Percentiles rank a stretch among this genome's conserved stretches.
Conservation (phyloP, 2,797 vertebrate species). For the Podarcis siculus region DNA sequence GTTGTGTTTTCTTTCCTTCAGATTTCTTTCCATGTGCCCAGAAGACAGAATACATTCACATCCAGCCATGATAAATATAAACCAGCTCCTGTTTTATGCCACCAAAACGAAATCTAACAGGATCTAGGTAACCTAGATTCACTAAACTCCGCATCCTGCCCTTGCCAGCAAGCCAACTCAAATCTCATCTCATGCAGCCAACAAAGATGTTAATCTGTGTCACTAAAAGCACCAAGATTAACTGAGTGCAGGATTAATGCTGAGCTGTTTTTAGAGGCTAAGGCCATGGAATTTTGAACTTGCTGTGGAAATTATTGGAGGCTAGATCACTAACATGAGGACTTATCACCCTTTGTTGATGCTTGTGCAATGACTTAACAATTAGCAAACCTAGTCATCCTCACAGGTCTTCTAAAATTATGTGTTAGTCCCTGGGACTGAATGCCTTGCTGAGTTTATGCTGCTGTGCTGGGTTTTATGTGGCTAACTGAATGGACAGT, state of each 20-base stretch:
- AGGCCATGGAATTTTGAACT: constrained; percentile 31
- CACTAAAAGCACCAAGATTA: constrained; percentile 46
- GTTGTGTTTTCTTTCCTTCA: background rate
- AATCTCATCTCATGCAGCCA: constrained; percentile 44
- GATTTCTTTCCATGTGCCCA: background rate
- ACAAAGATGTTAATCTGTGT: constrained; percentile 54
- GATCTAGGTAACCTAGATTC: constrained; percentile 49
- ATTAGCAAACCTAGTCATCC: no score
- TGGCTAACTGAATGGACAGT: no score
- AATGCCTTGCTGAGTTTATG: no score
- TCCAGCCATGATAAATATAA: constrained; percentile 33
- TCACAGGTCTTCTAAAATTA: no score
- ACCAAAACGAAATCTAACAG: constrained; percentile 41
- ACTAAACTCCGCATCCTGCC: background rate
- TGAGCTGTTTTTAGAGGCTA: constrained; percentile 50
- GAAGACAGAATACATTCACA: background rate
- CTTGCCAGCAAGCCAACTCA: constrained; percentile 14
- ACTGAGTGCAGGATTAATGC: constrained; percentile 48
- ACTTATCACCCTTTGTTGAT: background rate
- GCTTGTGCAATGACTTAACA: no score
- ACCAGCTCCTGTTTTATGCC: constrained; percentile 43
- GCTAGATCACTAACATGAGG: fast-evolving
- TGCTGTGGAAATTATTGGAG: constrained; percentile 40
- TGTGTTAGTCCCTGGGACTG: no score
- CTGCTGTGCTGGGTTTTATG: no score